A percentile compares a stretch with the other conserved stretches of the same genome.
Conservation (phyloP, 2,888 invertebrate species). For the Euplexia lucipara region DNA sequence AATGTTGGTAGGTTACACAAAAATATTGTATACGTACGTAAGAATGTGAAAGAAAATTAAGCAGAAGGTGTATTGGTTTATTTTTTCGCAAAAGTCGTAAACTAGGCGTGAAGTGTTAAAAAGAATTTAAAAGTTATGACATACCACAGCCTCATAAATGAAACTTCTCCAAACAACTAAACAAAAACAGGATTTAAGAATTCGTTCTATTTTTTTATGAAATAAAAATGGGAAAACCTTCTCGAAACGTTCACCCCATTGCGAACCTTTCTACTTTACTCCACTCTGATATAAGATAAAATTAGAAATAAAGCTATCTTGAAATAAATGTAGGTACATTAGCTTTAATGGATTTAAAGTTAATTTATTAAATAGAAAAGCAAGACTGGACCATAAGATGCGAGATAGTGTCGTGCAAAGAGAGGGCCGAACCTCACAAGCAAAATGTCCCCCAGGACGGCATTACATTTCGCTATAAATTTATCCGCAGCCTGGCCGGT, state of each 20-base stretch:
- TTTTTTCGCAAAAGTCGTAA: neutral
- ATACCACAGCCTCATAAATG: neutral
- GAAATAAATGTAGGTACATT: constrained; percentile 49
- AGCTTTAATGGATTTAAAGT: constrained; percentile 64
- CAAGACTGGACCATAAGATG: constrained; percentile 68
- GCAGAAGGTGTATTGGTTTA: neutral
- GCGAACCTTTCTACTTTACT: constrained; percentile 27
- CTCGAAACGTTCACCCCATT: constrained; percentile 8
- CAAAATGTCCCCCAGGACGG: constrained; percentile 75
- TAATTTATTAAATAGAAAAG: constrained; percentile 75
- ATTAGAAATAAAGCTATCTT: constrained; percentile 48
- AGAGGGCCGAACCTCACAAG: constrained; percentile 69
- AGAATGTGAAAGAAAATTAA: constrained; percentile 4
- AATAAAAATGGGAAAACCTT: constrained; percentile 27
- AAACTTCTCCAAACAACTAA: constrained; percentile 11
- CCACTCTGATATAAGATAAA: constrained; percentile 47
- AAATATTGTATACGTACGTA: constrained; percentile 5
- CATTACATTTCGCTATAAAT: constrained; percentile 84
- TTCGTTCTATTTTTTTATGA: constrained; percentile 12
- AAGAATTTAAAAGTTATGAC: constrained; percentile 18
- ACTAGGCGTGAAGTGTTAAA: neutral
- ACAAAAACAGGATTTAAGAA: constrained; percentile 9
- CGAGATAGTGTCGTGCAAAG: constrained; percentile 70
- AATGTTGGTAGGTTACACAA: neutral
- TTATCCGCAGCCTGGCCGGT: constrained; percentile 75